Percentiles rank a stretch among this genome's conserved stretches.
These are phyloP conservation scores for Teleiodes luculella DNA, from an alignment of 2,888 invertebrate genomes.

Conservation along the genomic window DNA sequence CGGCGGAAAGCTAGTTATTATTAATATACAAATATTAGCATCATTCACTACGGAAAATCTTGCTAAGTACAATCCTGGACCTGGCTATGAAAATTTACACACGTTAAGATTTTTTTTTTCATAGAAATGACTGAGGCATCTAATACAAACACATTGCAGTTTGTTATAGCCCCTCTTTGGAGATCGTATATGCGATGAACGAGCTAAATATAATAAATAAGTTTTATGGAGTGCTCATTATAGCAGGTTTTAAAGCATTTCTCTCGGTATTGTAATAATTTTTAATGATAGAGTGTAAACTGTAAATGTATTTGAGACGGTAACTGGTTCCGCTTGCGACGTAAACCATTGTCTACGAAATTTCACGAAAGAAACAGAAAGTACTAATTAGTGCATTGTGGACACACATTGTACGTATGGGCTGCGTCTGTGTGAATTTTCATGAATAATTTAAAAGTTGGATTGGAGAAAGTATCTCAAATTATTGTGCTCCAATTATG, in stretches of 20 bases:
- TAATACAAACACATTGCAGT: too few species aligned
- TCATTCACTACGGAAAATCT: too few species aligned
- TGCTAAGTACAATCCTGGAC: too few species aligned
- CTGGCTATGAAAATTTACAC: too few species aligned
- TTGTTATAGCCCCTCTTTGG: too few species aligned
- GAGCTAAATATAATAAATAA: too few species aligned
- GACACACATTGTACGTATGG: constrained; percentile 28
- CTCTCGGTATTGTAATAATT: background rate
- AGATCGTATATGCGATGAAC: too few species aligned
- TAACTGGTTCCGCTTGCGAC: constrained; percentile 24
- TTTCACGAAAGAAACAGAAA: constrained; percentile 53
- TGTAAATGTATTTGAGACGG: background rate
- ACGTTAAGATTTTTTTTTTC: too few species aligned
- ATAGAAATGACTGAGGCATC: too few species aligned
- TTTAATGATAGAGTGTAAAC: constrained; percentile 3
- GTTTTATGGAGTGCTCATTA: too few species aligned
- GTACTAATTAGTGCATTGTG: constrained; percentile 47
- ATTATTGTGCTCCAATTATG: constrained; percentile 71
- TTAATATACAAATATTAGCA: too few species aligned
- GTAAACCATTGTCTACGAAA: constrained; percentile 37
- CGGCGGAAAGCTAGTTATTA: too few species aligned
- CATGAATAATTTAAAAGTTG: constrained; percentile 54
- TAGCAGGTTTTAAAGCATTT: constrained; percentile 8
- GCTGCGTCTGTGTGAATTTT: constrained; percentile 44
- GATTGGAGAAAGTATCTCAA: constrained; percentile 64